Percentiles rank a stretch among this genome's conserved stretches.
phyloP scores from a whole-genome alignment of 2,113 vertebrate genomes.

The Erythrocercus mccallii region DNA sequence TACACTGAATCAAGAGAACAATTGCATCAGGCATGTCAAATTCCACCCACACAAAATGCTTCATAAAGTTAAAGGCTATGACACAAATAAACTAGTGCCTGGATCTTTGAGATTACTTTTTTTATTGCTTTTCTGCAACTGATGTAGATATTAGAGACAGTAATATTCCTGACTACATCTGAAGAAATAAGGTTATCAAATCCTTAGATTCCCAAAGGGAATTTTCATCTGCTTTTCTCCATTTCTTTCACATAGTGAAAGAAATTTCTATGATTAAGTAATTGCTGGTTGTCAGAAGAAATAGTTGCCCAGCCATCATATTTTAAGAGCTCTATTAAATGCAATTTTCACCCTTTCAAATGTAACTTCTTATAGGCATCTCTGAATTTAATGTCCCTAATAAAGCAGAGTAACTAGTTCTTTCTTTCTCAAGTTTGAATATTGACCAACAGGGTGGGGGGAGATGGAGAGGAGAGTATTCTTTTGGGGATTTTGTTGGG shows the following conservation, averaged over 20 bases:
- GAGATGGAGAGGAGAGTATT: neutral
- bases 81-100: slow-evolving; percentile 20
- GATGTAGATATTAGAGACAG: neutral
- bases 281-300: slow-evolving; percentile 33
- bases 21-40: slow-evolving; percentile 14
- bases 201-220: slow-evolving; percentile 1
- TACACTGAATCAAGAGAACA: slow-evolving; percentile 8
- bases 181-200: slow-evolving; percentile 39
- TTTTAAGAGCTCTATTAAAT: slow-evolving; percentile 18
- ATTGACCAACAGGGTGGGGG: rapidly evolving
- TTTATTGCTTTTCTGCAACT: slow-evolving; percentile 32
- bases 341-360: slow-evolving; percentile 19
- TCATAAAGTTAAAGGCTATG: slow-evolving; percentile 15
- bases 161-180: slow-evolving; percentile 4
- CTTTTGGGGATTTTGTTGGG: neutral
- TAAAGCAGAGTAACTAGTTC: neutral
- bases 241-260: slow-evolving; percentile 11
- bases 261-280: slow-evolving; percentile 50
- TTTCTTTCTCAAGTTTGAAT: neutral
- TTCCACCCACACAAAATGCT: slow-evolving; percentile 6
- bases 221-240: slow-evolving; percentile 20
- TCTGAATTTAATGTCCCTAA: neutral
- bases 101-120: neutral
- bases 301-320: neutral
- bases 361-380: neutral